Conservation (phyloP, 2,797 vertebrate genomes). For the Synanceia verrucosa region DNA sequence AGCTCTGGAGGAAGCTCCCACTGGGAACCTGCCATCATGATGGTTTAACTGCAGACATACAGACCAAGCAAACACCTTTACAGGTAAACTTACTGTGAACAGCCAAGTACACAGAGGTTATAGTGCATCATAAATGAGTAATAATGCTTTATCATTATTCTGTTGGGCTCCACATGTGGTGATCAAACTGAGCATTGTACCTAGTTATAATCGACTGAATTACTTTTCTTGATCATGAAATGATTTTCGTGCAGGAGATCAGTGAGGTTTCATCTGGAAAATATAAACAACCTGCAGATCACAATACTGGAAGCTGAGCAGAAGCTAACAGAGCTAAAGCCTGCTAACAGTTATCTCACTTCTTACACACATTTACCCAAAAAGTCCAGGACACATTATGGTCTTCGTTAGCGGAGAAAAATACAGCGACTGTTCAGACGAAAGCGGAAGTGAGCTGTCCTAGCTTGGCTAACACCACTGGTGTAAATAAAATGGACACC, state of each 20-base stretch:
- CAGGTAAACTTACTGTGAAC: not conserved
- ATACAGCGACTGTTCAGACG: not conserved
- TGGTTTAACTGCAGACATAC: constrained; percentile 17
- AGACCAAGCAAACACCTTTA: not conserved
- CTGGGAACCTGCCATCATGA: constrained; percentile 78
- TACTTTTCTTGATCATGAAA: no score
- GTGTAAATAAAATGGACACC: not conserved
- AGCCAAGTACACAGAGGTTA: not conserved
- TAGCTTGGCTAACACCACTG: not conserved
- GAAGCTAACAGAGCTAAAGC: not conserved
- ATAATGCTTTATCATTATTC: not conserved
- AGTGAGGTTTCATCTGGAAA: not conserved
- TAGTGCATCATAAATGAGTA: not conserved
- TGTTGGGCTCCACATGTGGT: not conserved
- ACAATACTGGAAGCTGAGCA: constrained; percentile 31
- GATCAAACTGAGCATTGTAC: not conserved
- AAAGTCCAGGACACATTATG: fast-evolving
- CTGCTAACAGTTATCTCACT: no score
- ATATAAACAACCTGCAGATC: constrained; percentile 14
- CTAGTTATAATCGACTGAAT: not conserved
- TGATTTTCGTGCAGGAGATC: not conserved
- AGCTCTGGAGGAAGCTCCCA: constrained; percentile 97
- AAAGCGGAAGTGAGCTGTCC: constrained; percentile 52
- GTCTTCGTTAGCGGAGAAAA: not conserved
- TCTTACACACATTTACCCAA: not conserved